Evolutionary conservation across 2,797 vertebrate species (phyloP), one percentile per base, ranked within the genome.

Genomic region (Trachurus trachurus): DNA sequence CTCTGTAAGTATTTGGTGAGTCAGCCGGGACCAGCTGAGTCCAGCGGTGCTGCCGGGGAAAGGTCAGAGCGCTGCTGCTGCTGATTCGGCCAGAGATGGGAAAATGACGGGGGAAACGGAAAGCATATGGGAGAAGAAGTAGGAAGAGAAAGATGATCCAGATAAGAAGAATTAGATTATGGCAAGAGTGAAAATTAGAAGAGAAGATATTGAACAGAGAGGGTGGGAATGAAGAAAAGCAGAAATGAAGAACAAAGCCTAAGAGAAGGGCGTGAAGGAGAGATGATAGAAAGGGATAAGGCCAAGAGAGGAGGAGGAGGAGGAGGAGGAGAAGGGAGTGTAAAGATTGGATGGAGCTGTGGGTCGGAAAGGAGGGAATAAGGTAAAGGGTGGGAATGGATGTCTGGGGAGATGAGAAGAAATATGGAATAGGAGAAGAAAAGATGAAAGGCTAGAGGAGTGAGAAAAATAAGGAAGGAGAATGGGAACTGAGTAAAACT

Each of bases 1-100:
- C 84, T 74, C 84, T 83, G 80, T 83, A 84, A 89, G 90, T 88
- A 89, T 91, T 89, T 87, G 88, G 87, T 72, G 70, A 88, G 87
- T 76, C 86, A 85, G 70, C 59, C 7, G 68, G 73, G 86, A 86
- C 72, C 26, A 58, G 49, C 80, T 34, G 47, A 75, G 80, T 79
- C 80, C 80, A 68, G 66, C 29, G 42, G 66, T 53, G 67, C 74
- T 73, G n/a, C n/a, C n/a, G 49, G 37, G 74, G 69, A 89, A 92
- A 91, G 87, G 89, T 92, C 90, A 82, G 64, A 79, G 50, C n/a
- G n/a, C n/a, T n/a, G n/a, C 29, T 26, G 16, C 64, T 53, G 49
- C 78, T 58, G 89, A 82, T 81, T 84, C 7, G 56, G 69, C 44
- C 21, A 10, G 29, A 76, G 70, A 70, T 61, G 73, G 69, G 40